Base-by-base conservation (phyloP, 2,888 invertebrate species). In the Drosophila anomelani region DNA sequence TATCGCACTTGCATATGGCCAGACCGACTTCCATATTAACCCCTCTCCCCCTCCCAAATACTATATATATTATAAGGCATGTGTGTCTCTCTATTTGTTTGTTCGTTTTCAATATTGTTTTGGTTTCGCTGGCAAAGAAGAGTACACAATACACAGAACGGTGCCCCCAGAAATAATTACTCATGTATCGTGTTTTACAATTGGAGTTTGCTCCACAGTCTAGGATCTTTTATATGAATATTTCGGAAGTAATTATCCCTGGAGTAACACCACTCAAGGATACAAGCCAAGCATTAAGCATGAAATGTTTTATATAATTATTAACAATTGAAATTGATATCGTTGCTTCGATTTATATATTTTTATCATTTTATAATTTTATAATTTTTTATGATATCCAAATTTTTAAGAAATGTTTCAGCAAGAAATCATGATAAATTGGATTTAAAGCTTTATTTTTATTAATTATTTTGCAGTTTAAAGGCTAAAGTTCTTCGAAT, bases 1-100 rank as follows among this genome's bases (percentile, higher is more conserved):
- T 88, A 84, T 84, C 88, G 77, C 69, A 38, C 75, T 55, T 67
- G 77, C 54, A 75, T 62, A 77, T 63, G 61, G 60, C 17, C 61
- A 55, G 61, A 15, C 38, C 56, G 71, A 60, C 55, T 44, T 55
- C 44, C 23, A 54, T 20, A 55, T 47, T 49, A 20, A 20, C 20
- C 23, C 23, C 23, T 2, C 17, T 43, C 29, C 32, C 49, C 15
- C 15, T 1, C 9, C 3, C 8, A n/a, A 3, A n/a, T 9, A 47
- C n/a, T 23, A 17, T 58, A 36, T 62, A 57, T 58, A 39, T 20
- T 38, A 29, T 20, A 20, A 43, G 46, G 43, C 17, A 41, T 51
- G 12, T 43, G 36, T 69, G 38, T 32, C 38, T 36, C 43, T 36
- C 60, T 29, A 46, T 57, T 72, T 54, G 54, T 46, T 53, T 39